Evolutionary conservation across 2,797 vertebrate species (phyloP).

Genomic region (Gadopsis marmoratus): DNA sequence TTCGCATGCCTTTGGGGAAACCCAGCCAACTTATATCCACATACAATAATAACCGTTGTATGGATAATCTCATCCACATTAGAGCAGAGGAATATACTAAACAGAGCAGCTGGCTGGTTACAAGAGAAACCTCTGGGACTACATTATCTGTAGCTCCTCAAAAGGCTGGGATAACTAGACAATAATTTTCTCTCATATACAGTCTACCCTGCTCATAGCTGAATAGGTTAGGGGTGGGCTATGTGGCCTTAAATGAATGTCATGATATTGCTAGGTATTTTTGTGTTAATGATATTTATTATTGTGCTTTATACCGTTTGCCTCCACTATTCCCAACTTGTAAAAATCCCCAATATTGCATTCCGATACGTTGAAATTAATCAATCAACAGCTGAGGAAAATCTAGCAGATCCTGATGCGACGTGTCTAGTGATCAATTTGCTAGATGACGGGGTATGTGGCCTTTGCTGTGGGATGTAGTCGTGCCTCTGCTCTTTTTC

Average conservation of each 20-base stretch:
- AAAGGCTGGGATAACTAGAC: neutral
- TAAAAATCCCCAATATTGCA: neutral
- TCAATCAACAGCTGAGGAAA: neutral
- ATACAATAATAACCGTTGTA: constrained; percentile 22
- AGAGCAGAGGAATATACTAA: constrained; percentile 6
- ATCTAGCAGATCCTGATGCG: neutral
- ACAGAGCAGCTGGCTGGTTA: constrained; percentile 20
- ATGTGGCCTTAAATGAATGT: neutral
- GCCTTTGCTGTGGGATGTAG: neutral
- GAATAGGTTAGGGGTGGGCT: neutral
- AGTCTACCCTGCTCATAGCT: neutral
- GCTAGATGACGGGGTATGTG: neutral
- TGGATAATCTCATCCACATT: constrained; percentile 13
- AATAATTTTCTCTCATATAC: neutral
- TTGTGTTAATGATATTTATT: neutral
- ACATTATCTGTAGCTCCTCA: constrained; percentile 13
- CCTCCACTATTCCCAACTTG: neutral
- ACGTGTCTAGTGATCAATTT: neutral
- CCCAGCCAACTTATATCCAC: constrained; percentile 26
- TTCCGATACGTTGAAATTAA: neutral
- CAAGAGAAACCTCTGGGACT: constrained; percentile 2
- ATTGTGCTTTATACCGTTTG: neutral
- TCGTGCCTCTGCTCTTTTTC: constrained; percentile 5
- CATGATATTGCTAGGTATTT: neutral
- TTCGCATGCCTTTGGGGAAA: constrained; percentile 16